Evolutionary conservation across 2,113 vertebrate species (phyloP).

Genomic region (Hystrix cristata): DNA sequence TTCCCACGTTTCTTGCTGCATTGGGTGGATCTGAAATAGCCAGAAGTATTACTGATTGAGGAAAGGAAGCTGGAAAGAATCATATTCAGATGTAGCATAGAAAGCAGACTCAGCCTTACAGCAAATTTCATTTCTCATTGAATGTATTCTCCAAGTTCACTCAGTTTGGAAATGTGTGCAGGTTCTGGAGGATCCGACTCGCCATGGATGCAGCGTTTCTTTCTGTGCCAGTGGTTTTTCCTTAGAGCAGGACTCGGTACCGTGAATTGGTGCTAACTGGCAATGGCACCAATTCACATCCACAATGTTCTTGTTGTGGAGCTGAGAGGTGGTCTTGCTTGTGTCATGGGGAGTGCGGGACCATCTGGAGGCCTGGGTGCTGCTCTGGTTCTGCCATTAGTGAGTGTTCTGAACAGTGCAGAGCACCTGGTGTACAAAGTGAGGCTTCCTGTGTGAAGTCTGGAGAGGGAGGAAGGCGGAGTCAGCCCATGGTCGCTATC

Average conservation of each 20-base stretch:
- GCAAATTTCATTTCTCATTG: constrained; percentile 27
- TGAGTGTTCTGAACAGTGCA: background rate
- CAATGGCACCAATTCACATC: background rate
- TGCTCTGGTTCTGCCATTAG: background rate
- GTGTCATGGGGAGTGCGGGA: background rate
- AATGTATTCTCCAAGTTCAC: constrained; percentile 1
- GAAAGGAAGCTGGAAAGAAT: background rate
- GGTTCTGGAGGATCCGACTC: background rate
- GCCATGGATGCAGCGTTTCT: background rate
- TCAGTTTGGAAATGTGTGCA: constrained; percentile 13
- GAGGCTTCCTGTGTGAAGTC: background rate
- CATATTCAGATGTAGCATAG: background rate
- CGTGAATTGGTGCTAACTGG: background rate
- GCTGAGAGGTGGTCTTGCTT: background rate
- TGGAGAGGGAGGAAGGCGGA: background rate
- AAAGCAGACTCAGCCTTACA: constrained; percentile 15
- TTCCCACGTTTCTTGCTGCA: constrained; percentile 36
- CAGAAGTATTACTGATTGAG: constrained; percentile 4
- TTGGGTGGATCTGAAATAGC: constrained; percentile 28
- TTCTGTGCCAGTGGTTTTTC: background rate
- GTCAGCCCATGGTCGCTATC: background rate
- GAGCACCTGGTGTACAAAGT: background rate
- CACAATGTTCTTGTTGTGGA: too few species aligned
- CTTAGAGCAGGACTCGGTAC: background rate
- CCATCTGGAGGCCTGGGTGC: background rate